A percentile compares a stretch with the other conserved stretches of the same genome.
These are phyloP conservation scores for Drosophila fulvimacula DNA, from an alignment of 2,888 invertebrate genomes.

Conservation along the genomic window DNA sequence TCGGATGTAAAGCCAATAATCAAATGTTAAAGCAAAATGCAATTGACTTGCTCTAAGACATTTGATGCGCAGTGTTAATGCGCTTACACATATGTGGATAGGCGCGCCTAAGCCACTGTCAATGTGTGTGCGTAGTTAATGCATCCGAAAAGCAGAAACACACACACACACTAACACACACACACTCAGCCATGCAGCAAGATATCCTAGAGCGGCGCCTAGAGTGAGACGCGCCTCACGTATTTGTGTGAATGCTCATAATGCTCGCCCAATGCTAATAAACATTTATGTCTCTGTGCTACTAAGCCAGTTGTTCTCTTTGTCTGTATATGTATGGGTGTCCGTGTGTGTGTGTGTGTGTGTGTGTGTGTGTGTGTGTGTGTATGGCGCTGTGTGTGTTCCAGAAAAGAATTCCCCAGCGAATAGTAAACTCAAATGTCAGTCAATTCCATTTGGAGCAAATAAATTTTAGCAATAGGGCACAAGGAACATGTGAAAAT, in stretches of 20 bases:
- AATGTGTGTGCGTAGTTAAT: conserved; percentile 10
- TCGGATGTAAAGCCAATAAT: conserved; percentile 32
- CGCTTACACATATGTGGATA: conserved; percentile 27
- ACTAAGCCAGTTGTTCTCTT: conserved; percentile 20
- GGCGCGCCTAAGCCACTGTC: conserved; percentile 3
- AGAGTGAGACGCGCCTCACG: conserved; percentile 15
- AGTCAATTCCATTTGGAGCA: conserved; percentile 1
- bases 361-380: neutral
- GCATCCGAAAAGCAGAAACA: conserved; percentile 13
- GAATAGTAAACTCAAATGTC: conserved; percentile 2
- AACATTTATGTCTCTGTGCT: conserved; percentile 52
- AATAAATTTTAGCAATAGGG: neutral
- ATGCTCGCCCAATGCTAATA: conserved; percentile 70
- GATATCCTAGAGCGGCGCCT: conserved; percentile 5
- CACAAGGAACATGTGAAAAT: neutral
- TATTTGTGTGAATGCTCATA: conserved; percentile 59
- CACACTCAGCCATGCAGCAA: neutral
- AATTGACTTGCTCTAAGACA: conserved; percentile 36
- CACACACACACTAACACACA: conserved; percentile 14
- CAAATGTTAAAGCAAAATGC: conserved; percentile 54
- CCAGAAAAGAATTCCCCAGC: conserved; percentile 8
- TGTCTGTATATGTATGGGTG: neutral
- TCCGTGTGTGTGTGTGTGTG: conserved; percentile 1
- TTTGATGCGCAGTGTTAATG: conserved; percentile 45
- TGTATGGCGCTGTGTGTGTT: conserved; percentile 1